phyloP scores from a whole-genome alignment of 2,888 invertebrate species.

The Yponomeuta plumbellus region DNA sequence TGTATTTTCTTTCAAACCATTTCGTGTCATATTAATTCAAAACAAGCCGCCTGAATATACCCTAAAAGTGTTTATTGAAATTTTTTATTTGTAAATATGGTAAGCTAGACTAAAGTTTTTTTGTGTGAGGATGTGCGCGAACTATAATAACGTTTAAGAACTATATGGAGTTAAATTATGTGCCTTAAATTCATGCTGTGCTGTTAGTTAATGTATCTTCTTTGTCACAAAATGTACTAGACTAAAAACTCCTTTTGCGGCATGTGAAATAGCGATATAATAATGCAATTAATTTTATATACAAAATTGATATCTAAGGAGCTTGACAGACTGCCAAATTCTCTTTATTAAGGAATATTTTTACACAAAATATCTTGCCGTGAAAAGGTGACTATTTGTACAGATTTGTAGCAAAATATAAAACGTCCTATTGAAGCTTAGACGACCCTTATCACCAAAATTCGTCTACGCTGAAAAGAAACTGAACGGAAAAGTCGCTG shows the following conservation, averaged over 20 bases:
- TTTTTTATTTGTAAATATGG: slow-evolving; percentile 12
- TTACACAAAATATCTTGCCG: slow-evolving; percentile 7
- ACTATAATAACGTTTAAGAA: slow-evolving; percentile 5
- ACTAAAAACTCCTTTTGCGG: slow-evolving; percentile 1
- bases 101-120: slow-evolving; percentile 6
- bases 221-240: slow-evolving; percentile 9
- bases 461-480: too few relatives aligned
- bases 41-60: not conserved
- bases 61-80: not conserved
- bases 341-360: not conserved
- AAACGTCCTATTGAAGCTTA: not conserved
- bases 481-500: too few relatives aligned
- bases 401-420: not conserved
- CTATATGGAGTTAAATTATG: slow-evolving; percentile 4
- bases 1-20: not conserved
- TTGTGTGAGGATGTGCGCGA: slow-evolving; percentile 13
- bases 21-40: not conserved
- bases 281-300: not conserved
- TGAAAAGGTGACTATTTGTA: slow-evolving; percentile 1
- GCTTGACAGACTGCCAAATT: not conserved
- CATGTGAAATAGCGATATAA: not conserved
- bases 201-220: slow-evolving; percentile 6
- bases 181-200: slow-evolving; percentile 13
- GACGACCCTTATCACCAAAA: too few relatives aligned
- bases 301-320: not conserved